phyloP scores from a whole-genome alignment of 1,140 invertebrate genomes.

The Atopsyche davidsoni region DNA sequence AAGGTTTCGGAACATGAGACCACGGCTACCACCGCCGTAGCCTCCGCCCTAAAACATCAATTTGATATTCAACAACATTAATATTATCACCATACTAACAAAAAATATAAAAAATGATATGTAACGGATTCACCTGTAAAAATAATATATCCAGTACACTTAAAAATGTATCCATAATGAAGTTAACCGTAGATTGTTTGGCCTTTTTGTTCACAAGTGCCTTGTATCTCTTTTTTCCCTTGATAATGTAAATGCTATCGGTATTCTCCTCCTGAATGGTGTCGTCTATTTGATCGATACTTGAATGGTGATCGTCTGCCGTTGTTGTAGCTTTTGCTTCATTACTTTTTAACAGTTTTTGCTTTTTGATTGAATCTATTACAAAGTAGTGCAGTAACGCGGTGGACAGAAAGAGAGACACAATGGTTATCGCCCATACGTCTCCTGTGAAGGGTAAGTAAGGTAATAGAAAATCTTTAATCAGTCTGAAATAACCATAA shows the following conservation, averaged over 20 bases:
- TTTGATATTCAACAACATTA: not conserved
- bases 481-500: slow-evolving; percentile 10
- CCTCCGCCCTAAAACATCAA: slow-evolving; percentile 15
- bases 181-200: not conserved
- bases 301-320: no score
- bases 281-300: no score
- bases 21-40: slow-evolving; percentile 8
- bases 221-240: slow-evolving; percentile 12
- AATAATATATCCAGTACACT: slow-evolving; percentile 14
- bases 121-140: slow-evolving; percentile 6
- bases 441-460: slow-evolving; percentile 9
- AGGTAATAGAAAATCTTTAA: slow-evolving; percentile 13
- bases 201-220: not conserved
- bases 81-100: not conserved
- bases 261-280: no score
- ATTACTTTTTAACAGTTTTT: no score
- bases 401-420: slow-evolving; percentile 3
- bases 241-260: slow-evolving; percentile 7
- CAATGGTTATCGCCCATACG: slow-evolving; percentile 3
- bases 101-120: not conserved
- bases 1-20: not conserved
- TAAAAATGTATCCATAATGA: slow-evolving; percentile 1
- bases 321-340: not conserved
- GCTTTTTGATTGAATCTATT: not conserved
- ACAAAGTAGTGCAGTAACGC: not conserved